Conservation (phyloP, 1,140 invertebrate genomes). For the Aethina tumida region DNA sequence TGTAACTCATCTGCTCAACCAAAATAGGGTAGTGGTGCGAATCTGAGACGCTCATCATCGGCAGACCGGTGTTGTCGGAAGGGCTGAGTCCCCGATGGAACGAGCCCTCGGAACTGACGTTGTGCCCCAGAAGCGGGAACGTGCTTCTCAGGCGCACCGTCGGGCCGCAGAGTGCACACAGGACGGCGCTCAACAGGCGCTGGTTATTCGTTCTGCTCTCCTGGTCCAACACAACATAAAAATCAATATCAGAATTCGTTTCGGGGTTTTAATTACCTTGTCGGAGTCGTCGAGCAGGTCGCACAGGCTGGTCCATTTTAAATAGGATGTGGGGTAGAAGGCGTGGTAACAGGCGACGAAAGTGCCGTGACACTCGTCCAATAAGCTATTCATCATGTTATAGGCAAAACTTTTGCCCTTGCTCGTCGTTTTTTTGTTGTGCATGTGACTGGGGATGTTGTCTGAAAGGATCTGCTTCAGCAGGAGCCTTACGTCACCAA, state of each 20-base stretch:
- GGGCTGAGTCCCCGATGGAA: conserved; percentile 50
- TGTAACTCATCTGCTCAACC: conserved; percentile 72
- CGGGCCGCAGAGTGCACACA: conserved; percentile 72
- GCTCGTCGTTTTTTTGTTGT: conserved; percentile 26
- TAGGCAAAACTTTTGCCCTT: conserved; percentile 16
- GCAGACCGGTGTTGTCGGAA: conserved; percentile 57
- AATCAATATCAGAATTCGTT: conserved; percentile 1
- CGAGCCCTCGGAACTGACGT: conserved; percentile 39
- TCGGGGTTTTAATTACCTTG: conserved; percentile 45
- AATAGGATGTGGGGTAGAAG: conserved; percentile 86
- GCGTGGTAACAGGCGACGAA: conserved; percentile 90
- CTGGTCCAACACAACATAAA: conserved; percentile 5
- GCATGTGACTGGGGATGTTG: conserved; percentile 40
- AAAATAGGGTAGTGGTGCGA: conserved; percentile 67
- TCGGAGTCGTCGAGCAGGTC: conserved; percentile 72
- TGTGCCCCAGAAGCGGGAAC: conserved; percentile 55
- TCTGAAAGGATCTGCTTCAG: conserved; percentile 78
- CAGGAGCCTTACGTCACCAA: conserved; percentile 75
- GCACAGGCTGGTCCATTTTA: conserved; percentile 89
- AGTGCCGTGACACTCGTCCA: conserved; percentile 84
- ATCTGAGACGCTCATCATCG: conserved; percentile 61
- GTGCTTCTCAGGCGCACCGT: conserved; percentile 66
- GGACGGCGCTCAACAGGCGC: conserved; percentile 66
- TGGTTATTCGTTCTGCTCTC: conserved; percentile 40
- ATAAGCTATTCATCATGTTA: conserved; percentile 55